Evolutionary conservation across 2,113 vertebrate species (phyloP).

Genomic region (Pollimyrus isidori): DNA sequence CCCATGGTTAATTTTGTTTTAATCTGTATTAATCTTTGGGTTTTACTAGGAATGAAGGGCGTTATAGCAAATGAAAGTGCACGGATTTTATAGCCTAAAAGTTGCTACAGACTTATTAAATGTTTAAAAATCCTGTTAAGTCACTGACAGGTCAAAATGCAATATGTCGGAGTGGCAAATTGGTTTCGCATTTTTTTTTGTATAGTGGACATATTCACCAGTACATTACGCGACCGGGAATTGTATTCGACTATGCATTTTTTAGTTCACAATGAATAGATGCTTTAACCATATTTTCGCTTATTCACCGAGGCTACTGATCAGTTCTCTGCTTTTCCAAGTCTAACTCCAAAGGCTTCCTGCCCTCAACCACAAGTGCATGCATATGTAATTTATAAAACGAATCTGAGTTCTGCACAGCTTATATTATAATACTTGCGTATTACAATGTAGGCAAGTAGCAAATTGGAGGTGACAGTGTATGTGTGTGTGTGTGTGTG

Average conservation of each 20-base stretch:
- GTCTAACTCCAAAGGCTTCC: neutral
- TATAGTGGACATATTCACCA: neutral
- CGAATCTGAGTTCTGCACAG: neutral
- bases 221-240: neutral
- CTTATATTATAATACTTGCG: neutral
- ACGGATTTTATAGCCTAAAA: neutral
- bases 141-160: neutral
- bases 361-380: neutral
- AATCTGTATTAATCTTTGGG: neutral
- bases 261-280: neutral
- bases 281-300: neutral
- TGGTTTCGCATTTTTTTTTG: neutral
- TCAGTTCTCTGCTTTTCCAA: neutral
- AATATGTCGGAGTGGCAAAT: neutral
- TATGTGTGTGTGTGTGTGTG: neutral
- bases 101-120: neutral
- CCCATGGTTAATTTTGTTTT: neutral
- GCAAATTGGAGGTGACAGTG: neutral
- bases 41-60: neutral
- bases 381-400: neutral
- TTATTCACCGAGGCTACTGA: neutral
- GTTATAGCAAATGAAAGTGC: neutral
- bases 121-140: neutral
- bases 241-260: neutral
- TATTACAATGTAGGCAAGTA: neutral